phyloP scores from a whole-genome alignment of 2,888 invertebrate genomes.

The Orthonevra nobilis region DNA sequence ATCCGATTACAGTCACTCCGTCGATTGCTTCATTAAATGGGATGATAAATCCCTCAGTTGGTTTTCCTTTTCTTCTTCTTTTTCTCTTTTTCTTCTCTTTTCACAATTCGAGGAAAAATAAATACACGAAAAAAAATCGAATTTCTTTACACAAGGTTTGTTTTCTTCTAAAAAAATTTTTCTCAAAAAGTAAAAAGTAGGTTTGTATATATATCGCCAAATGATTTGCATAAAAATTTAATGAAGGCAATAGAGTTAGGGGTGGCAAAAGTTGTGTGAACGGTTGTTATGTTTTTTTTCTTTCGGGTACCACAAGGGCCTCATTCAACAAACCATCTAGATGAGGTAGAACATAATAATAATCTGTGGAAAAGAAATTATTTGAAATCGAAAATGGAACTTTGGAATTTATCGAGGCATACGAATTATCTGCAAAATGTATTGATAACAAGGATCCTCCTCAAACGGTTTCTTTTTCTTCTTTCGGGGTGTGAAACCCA shows the following conservation, averaged over 20 bases:
- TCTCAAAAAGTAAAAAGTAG: too few species aligned
- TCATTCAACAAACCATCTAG: conserved; percentile 8
- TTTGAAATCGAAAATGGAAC: conserved; percentile 50
- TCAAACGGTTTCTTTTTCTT: too few species aligned
- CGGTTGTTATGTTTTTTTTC: neutral
- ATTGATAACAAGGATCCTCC: too few species aligned
- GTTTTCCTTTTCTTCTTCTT: conserved; percentile 37
- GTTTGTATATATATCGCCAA: too few species aligned
- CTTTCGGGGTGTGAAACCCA: too few species aligned
- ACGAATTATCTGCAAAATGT: too few species aligned
- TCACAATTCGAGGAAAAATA: conserved; percentile 32
- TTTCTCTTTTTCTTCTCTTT: conserved; percentile 27
- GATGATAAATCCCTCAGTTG: conserved; percentile 34
- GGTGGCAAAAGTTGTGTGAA: conserved; percentile 34
- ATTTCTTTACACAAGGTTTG: neutral
- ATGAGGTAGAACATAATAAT: conserved; percentile 23
- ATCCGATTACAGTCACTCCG: conserved; percentile 58
- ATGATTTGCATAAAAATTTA: conserved; percentile 64
- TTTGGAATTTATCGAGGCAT: conserved; percentile 21
- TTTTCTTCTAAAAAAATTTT: too few species aligned
- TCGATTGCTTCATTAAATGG: conserved; percentile 55
- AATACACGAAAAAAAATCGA: conserved; percentile 30
- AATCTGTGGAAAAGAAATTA: conserved; percentile 5
- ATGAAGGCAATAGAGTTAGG: conserved; percentile 20
- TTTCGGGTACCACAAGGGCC: neutral